These are phyloP conservation scores for Nipponacmea schrenckii DNA, from an alignment of 2,888 invertebrate species.

Conservation along the genomic window DNA sequence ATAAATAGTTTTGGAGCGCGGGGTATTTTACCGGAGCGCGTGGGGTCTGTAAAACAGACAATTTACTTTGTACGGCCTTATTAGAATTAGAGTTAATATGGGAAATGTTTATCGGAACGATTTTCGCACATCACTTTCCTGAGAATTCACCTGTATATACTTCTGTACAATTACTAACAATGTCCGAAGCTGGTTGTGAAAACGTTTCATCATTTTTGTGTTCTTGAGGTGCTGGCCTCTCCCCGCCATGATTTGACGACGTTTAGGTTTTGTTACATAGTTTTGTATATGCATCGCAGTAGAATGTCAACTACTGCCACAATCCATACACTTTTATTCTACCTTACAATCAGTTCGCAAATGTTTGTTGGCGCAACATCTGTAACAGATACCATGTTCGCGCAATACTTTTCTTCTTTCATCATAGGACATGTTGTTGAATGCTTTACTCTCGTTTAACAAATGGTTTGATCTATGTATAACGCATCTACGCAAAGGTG, in stretches of 20 bases:
- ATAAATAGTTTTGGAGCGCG: too few species aligned
- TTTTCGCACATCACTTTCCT: slow-evolving; percentile 21
- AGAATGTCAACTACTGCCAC: slow-evolving; percentile 16
- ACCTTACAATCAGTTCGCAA: slow-evolving; percentile 18
- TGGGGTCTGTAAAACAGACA: too few species aligned
- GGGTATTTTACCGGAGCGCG: too few species aligned
- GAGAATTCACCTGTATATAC: slow-evolving; percentile 15
- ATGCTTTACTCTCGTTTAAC: slow-evolving; percentile 14
- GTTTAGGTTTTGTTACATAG: not conserved
- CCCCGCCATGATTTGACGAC: slow-evolving; percentile 16
- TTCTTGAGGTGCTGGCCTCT: not conserved
- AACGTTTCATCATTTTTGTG: too few species aligned
- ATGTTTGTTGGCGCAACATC: not conserved
- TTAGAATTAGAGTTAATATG: slow-evolving; percentile 7
- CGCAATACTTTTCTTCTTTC: slow-evolving; percentile 6
- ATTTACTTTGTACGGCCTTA: too few species aligned
- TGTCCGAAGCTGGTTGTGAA: too few species aligned
- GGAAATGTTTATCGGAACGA: slow-evolving; percentile 16
- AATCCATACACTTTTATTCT: slow-evolving; percentile 13
- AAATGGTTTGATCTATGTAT: slow-evolving; percentile 16
- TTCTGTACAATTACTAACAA: too few species aligned
- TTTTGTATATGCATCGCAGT: slow-evolving; percentile 17
- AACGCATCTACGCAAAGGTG: too few species aligned
- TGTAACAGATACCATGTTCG: not conserved
- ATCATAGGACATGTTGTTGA: slow-evolving; percentile 11